These are phyloP conservation scores for Chrysolina oricalcia DNA, from an alignment of 2,888 invertebrate species.

Conservation along the genomic window DNA sequence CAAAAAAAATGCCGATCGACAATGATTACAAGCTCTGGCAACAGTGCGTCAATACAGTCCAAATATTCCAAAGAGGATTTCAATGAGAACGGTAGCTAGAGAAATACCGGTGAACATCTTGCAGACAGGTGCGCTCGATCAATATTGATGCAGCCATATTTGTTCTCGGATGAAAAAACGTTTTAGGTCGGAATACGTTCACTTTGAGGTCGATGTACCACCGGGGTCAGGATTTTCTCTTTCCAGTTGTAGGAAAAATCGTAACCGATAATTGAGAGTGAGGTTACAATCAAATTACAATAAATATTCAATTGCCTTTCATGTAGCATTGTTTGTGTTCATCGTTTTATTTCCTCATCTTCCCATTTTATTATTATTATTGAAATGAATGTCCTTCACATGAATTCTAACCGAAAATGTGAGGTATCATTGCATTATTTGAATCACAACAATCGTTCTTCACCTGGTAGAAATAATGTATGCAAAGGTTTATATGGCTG, in stretches of 20 bases:
- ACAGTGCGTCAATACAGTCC: constrained; percentile 29
- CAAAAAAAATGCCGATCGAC: not conserved
- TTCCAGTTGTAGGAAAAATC: not conserved
- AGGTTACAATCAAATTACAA: not conserved
- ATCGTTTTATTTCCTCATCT: too few species aligned
- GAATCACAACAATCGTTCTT: too few species aligned
- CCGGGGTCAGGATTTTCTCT: not conserved
- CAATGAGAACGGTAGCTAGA: constrained; percentile 58
- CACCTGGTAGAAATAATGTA: too few species aligned
- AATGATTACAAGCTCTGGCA: not conserved
- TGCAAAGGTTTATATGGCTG: too few species aligned
- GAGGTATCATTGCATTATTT: too few species aligned
- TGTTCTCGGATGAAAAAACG: constrained; percentile 36
- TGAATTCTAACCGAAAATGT: too few species aligned
- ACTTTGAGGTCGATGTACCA: constrained; percentile 28
- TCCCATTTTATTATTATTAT: too few species aligned
- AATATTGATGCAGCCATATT: constrained; percentile 63
- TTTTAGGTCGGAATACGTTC: constrained; percentile 4
- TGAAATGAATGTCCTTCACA: too few species aligned
- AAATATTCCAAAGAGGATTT: constrained; percentile 37
- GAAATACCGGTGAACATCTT: constrained; percentile 51
- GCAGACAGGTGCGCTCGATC: constrained; percentile 62
- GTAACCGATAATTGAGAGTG: not conserved
- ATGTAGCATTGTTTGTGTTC: too few species aligned
- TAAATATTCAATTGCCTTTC: not conserved